Conservation (phyloP, 2,888 invertebrate species). For the Apotomis turbidana region DNA sequence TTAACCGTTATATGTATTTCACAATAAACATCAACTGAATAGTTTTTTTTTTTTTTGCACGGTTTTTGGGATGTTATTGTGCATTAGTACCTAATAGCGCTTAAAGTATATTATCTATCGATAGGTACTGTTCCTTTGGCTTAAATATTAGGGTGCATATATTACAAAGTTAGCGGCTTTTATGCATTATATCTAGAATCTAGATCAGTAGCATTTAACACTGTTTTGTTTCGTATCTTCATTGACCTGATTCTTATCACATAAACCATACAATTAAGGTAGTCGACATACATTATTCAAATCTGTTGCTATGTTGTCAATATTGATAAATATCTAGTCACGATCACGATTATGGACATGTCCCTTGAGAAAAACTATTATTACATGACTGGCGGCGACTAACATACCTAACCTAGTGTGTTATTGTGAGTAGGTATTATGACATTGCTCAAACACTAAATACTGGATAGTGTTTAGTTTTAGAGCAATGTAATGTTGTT, state of each 20-base stretch:
- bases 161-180: background rate
- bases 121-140: too few species aligned
- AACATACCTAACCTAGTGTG: conserved; percentile 19
- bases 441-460: conserved; percentile 9
- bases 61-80: too few species aligned
- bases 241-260: background rate
- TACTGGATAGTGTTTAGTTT: background rate
- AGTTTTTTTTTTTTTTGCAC: too few species aligned
- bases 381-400: conserved; percentile 16
- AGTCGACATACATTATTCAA: background rate
- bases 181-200: too few species aligned
- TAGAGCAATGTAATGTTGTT: too few species aligned
- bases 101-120: too few species aligned
- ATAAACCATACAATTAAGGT: background rate
- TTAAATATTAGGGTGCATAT: too few species aligned
- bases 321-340: conserved; percentile 16
- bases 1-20: too few species aligned
- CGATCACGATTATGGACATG: conserved; percentile 21
- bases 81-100: too few species aligned
- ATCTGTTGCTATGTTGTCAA: conserved; percentile 2
- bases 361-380: conserved; percentile 31
- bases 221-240: background rate
- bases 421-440: conserved; percentile 1
- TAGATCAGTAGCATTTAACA: too few species aligned
- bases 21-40: too few species aligned